Evolutionary conservation across 2,113 vertebrate species (phyloP).

Genomic region (Etheostoma cragini): DNA sequence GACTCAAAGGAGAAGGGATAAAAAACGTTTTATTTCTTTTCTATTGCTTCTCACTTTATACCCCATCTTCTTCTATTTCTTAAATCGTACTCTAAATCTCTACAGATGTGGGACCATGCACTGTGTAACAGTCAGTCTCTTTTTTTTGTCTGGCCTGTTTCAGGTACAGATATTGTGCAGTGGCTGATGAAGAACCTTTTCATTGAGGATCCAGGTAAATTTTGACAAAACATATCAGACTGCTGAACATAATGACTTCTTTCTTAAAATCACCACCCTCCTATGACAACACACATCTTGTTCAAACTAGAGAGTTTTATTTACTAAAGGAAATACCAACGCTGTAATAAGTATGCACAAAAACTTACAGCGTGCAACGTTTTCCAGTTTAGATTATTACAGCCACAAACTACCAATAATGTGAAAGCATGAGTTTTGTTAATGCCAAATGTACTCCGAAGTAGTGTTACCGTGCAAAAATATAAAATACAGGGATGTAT

Average conservation of each 20-base stretch:
- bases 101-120: not conserved
- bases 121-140: not conserved
- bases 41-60: not conserved
- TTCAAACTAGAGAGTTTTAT: not conserved
- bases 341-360: not conserved
- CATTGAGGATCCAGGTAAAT: conserved; percentile 94
- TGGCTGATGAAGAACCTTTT: conserved; percentile 97
- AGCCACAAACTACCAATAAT: not conserved
- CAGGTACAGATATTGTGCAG: conserved; percentile 96
- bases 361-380: not conserved
- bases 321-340: not conserved
- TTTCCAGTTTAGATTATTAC: not conserved
- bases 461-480: not conserved
- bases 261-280: not conserved
- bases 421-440: not conserved
- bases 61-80: not conserved
- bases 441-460: not conserved
- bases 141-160: conserved; percentile 54
- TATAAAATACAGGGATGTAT: not conserved
- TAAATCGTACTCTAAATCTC: not conserved
- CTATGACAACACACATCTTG: not conserved
- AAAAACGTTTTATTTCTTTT: not conserved
- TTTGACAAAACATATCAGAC: not conserved
- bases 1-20: not conserved
- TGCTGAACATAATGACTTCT: not conserved